Percentiles rank a stretch among this genome's conserved stretches.
phyloP scores from a whole-genome alignment of 2,888 invertebrate genomes.

The Piscicola geometra region DNA sequence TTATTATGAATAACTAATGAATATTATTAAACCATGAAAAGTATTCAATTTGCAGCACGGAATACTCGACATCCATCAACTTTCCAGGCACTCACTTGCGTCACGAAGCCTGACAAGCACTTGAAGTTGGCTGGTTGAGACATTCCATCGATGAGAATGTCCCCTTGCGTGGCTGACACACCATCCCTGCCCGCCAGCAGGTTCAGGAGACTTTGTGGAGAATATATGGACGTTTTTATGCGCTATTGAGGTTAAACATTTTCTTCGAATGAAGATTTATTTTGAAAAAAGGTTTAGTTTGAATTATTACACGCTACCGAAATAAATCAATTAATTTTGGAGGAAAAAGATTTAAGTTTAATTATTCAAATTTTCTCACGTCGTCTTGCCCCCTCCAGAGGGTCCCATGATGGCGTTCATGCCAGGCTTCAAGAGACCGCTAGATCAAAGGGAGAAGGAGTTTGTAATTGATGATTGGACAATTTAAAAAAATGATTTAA shows the following conservation, averaged over 20 bases:
- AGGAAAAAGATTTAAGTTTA: too few relatives aligned
- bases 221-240: too few relatives aligned
- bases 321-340: too few relatives aligned
- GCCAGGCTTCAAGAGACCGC: constrained; percentile 16
- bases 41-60: too few relatives aligned
- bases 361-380: not conserved
- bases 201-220: constrained; percentile 40
- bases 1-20: too few relatives aligned
- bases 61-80: too few relatives aligned
- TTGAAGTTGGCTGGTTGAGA: constrained; percentile 54
- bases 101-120: constrained; percentile 56
- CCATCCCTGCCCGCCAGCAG: constrained; percentile 43
- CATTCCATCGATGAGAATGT: constrained; percentile 52
- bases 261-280: too few relatives aligned
- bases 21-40: too few relatives aligned
- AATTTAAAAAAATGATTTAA: not conserved
- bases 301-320: not conserved
- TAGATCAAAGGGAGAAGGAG: not conserved
- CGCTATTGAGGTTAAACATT: too few relatives aligned
- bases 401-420: constrained; percentile 13
- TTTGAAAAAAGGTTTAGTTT: too few relatives aligned
- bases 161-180: constrained; percentile 44
- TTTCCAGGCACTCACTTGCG: constrained; percentile 46
- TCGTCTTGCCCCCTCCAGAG: constrained; percentile 13
- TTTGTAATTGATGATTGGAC: not conserved